These are phyloP conservation scores for Steinernema feltiae DNA, from an alignment of 1,140 invertebrate species.

Conservation along the genomic window DNA sequence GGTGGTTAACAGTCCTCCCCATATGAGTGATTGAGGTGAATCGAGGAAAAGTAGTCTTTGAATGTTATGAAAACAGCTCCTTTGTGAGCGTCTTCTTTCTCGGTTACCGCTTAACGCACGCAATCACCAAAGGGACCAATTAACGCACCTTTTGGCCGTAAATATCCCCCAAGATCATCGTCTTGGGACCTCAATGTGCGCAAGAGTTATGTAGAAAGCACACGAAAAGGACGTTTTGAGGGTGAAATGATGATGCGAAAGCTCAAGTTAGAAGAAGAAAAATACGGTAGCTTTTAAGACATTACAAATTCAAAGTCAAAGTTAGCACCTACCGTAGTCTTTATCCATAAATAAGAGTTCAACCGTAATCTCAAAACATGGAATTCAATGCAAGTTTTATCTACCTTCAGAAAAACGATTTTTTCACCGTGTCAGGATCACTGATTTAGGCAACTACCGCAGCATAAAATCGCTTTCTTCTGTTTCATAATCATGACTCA, in stretches of 20 bases:
- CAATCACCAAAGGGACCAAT: not conserved
- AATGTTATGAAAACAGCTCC: not conserved
- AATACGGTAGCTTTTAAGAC: no score
- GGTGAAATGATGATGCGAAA: not conserved
- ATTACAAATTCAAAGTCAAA: no score
- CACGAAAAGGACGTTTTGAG: not conserved
- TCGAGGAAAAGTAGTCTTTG: not conserved
- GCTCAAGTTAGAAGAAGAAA: no score
- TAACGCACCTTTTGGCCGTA: not conserved
- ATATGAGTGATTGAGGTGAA: no score
- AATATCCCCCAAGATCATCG: not conserved
- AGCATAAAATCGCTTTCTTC: not conserved
- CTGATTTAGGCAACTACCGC: no score
- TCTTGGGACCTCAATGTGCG: not conserved
- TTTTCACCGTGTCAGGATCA: no score
- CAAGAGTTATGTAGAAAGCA: not conserved
- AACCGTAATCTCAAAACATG: not conserved
- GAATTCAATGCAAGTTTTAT: not conserved
- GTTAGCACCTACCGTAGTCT: no score
- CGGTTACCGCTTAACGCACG: no score
- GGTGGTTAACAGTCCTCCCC: no score
- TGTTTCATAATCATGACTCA: conserved; percentile 14
- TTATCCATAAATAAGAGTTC: no score
- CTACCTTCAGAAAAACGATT: no score
- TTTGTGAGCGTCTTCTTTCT: not conserved